Percentiles rank a stretch among this genome's conserved stretches.
Evolutionary conservation across 2,797 vertebrate genomes (phyloP).

Genomic region (Orientallactaga sibirica): DNA sequence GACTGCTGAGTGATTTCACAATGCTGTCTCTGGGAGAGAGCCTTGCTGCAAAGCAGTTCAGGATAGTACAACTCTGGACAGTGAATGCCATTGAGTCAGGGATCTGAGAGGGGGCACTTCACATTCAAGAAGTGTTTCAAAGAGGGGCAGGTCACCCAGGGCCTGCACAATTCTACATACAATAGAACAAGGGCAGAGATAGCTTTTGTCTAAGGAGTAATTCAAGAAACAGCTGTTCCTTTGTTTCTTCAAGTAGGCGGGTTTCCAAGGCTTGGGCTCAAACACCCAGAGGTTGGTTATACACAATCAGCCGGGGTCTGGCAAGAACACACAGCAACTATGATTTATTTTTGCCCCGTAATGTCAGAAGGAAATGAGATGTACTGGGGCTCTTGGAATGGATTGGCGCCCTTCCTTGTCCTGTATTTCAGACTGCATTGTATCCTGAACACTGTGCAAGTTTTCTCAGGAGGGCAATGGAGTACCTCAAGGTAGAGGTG

Average conservation of each 20-base stretch:
- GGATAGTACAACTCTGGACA: background rate
- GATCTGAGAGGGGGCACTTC: accelerated
- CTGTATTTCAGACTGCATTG: background rate
- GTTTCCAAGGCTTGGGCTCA: slow-evolving; percentile 43
- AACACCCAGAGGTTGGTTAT: slow-evolving; percentile 19
- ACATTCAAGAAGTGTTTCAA: slow-evolving; percentile 47
- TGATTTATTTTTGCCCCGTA: slow-evolving; percentile 52
- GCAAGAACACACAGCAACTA: slow-evolving; percentile 9
- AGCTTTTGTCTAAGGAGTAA: slow-evolving; percentile 67
- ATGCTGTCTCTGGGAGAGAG: slow-evolving; percentile 35
- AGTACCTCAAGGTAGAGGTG: background rate
- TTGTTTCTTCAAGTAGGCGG: slow-evolving; percentile 65
- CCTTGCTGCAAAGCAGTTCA: background rate
- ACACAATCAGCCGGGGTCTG: background rate
- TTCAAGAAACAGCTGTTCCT: slow-evolving; percentile 67
- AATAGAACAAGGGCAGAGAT: background rate
- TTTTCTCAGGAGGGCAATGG: background rate
- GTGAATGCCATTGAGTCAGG: accelerated
- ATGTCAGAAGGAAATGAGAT: slow-evolving; percentile 9
- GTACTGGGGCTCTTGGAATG: background rate
- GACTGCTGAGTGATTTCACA: background rate
- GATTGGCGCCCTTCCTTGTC: background rate
- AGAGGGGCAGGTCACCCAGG: background rate
- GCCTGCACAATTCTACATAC: accelerated
- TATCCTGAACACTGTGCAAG: background rate